Base-by-base conservation (phyloP, 1,140 invertebrate species). In the Diorhabda elongata region DNA sequence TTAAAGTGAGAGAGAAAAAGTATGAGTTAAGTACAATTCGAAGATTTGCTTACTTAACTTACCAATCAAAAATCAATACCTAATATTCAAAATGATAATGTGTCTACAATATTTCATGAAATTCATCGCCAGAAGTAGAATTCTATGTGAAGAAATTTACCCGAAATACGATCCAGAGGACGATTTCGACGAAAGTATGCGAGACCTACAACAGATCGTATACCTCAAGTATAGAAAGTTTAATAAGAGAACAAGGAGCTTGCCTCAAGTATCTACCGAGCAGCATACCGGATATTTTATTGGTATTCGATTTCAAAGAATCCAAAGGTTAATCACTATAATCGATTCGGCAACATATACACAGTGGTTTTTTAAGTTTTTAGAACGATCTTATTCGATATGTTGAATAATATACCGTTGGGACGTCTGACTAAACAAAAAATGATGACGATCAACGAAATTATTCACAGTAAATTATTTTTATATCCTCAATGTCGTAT, bases 231-330 rank as follows among this genome's bases (percentile, higher is more conserved):
- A 87, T 87, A 4, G 89, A 92, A 75, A 88, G 79, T 73, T 81
- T 90, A 3, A 81, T 95, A n/a, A 82, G 92, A 41, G 86, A 89
- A 75, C 92, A 96, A 85, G 92, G 90, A 58, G 89, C 91, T n/a
- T 92, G 92, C 72, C 83, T 98, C n/a, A 95, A 94, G 80, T 95
- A 93, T 82, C 85, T 97, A 68, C 92, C 94, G 26, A 85, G 87
- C 44, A 89, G 92, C 3, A 92, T 97, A 71, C 87, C 91, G 42
- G 92, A 96, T 79, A 86, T 96, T 61, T 83, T 95, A 43, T 85
- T 84, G 56, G 92, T 95, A 6, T 95, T 92, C 81, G 89, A 91
- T 76, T 84, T 86, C 9, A 85, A 86, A 44, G 85, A 92, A 77
- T 83, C 96, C 26, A 26, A 44, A 92, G 91, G 90, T 92, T 79